phyloP scores from a whole-genome alignment of 2,113 vertebrate genomes.

The Nibea coibor region DNA sequence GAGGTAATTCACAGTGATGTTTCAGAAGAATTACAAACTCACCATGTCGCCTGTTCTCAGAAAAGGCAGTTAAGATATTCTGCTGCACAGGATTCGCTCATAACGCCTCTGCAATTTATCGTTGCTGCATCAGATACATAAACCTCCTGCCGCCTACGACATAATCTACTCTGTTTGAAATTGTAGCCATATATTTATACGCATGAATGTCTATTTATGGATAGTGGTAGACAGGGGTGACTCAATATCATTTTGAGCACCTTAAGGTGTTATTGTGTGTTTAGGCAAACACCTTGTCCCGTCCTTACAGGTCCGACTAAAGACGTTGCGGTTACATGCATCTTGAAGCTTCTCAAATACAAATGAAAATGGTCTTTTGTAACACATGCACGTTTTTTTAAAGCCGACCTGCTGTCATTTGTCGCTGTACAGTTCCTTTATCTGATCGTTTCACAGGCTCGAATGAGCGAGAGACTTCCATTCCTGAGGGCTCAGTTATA shows the following conservation, averaged over 20 bases:
- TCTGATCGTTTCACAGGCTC: constrained; percentile 3
- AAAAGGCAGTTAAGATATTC: not conserved
- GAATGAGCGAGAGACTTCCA: constrained; percentile 25
- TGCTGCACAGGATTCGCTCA: not conserved
- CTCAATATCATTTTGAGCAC: constrained; percentile 13
- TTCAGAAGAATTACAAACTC: not conserved
- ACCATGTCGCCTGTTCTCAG: not conserved
- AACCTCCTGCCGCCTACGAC: not conserved
- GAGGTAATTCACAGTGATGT: not conserved
- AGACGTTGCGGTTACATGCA: constrained; percentile 41
- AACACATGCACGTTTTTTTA: constrained; percentile 55
- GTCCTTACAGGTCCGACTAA: constrained; percentile 1
- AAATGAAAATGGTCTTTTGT: constrained; percentile 12
- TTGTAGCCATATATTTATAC: not conserved
- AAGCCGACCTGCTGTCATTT: constrained; percentile 15
- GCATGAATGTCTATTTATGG: not conserved
- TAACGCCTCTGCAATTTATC: not conserved
- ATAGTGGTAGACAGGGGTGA: not conserved
- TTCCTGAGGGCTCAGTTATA: constrained; percentile 59
- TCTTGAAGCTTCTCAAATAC: constrained; percentile 28
- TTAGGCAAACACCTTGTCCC: not conserved
- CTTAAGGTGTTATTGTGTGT: constrained; percentile 4
- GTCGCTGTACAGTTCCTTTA: not conserved
- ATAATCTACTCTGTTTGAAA: not conserved
- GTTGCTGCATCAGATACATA: not conserved